Evolutionary conservation across 2,888 invertebrate genomes (phyloP).

Genomic region (Drosophila austrosaltans): DNA sequence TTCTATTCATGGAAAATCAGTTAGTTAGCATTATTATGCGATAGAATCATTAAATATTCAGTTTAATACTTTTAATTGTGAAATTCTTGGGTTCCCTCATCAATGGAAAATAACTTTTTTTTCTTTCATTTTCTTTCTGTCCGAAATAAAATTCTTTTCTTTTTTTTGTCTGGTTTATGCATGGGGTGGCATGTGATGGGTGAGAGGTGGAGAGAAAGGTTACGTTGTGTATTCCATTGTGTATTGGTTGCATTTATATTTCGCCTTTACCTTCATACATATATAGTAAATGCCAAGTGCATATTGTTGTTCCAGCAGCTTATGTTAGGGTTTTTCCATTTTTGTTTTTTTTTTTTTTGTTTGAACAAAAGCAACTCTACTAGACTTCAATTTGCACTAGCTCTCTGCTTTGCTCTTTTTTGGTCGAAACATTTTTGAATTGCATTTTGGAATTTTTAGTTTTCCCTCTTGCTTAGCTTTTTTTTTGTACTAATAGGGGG

Average conservation of each 20-base stretch:
- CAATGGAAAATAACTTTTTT: no score
- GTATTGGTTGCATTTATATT: background rate
- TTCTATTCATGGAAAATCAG: no score
- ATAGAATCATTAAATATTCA: no score
- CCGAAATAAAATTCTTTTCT: no score
- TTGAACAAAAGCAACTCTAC: background rate
- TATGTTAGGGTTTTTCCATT: background rate
- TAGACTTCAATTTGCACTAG: background rate
- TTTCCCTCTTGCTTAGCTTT: conserved; percentile 3
- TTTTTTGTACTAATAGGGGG: conserved; percentile 25
- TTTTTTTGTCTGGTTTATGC: no score
- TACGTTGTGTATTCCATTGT: background rate
- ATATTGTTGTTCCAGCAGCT: background rate
- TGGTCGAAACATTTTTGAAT: background rate
- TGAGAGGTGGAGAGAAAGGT: background rate
- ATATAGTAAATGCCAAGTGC: background rate
- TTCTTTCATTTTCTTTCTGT: no score
- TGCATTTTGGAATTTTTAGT: background rate
- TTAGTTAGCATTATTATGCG: no score
- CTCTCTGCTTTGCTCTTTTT: background rate
- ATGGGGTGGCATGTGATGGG: no score
- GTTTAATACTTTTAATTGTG: no score
- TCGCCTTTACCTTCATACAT: background rate
- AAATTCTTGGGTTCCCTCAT: no score
- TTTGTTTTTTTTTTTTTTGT: background rate